Base-by-base conservation (phyloP, 2,888 invertebrate genomes). In the Tricholauxania praeusta region DNA sequence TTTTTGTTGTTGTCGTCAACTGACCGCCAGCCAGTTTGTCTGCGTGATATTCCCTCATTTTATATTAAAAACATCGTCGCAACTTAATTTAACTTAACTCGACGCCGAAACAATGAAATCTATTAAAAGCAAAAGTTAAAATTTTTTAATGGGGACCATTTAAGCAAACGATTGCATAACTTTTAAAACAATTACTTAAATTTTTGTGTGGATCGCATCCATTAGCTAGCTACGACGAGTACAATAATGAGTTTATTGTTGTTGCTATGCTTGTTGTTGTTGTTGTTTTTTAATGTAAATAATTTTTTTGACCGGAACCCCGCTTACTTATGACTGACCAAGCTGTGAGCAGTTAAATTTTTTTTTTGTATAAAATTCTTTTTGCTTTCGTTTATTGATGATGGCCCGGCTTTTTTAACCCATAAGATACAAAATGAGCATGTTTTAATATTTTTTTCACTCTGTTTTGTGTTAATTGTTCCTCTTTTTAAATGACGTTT, bases 91-190 rank as follows among this genome's bases (percentile, higher is more conserved):
- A 39, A 39, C 39, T 39, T 10, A 39, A 39, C 39, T 39, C 39
- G 8, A 10, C 39, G 39, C 10, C 39, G 39, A 8, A 39, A 39
- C 53, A 17, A 17, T 53, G 53, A 17, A n/a, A 53, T 53, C 55
- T 15, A 55, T 55, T 55, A 55, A 55, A 55, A 55, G 55, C 15
- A 55, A 22, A 22, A 55, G 55, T 55, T 55, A 55, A 55, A 55
- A 55, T 12, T 53, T 14, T 55, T 55, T 55, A 55, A 55, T 55
- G n/a, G 55, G 39, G 55, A 17, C 55, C 55, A 55, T 55, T 55
- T 55, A 55, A 22, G 55, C 55, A 39, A 39, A 39, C 39, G 55
- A 55, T 55, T 55, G 55, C 55, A 19, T 55, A 55, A 55, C 55
- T 55, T n/a, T 12, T 4, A 19, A 17, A 55, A 55, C 15, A 55